Conservation (phyloP, 2,113 vertebrate genomes). For the Centropus unirufus region DNA sequence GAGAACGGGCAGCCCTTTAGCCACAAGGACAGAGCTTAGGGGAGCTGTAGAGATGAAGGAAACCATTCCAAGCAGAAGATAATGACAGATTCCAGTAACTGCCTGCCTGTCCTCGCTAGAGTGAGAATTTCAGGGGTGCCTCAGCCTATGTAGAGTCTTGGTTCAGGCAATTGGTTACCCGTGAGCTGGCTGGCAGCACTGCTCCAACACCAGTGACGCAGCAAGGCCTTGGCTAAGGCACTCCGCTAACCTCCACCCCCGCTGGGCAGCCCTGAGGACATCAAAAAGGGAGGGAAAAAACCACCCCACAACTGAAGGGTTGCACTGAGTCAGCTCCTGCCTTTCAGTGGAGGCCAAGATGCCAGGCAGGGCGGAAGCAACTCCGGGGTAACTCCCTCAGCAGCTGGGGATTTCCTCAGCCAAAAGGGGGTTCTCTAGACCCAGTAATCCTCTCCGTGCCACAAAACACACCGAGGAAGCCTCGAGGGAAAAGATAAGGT, state of each 20-base stretch:
- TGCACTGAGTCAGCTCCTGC: not conserved
- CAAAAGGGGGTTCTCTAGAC: not conserved
- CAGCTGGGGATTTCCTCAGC: conserved; percentile 24
- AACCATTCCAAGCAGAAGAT: not conserved
- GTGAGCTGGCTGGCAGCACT: not conserved
- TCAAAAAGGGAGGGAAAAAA: not conserved
- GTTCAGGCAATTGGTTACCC: not conserved
- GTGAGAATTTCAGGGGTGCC: not conserved
- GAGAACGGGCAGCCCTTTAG: not conserved
- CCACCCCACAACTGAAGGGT: not conserved
- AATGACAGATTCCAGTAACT: not conserved
- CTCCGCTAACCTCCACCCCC: not conserved
- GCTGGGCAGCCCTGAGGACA: not conserved
- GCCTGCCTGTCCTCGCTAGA: not conserved
- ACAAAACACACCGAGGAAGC: not conserved
- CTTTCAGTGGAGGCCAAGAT: not conserved
- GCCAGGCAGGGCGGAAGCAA: not conserved
- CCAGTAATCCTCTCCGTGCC: not conserved
- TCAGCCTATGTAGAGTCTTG: not conserved
- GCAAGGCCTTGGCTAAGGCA: not conserved
- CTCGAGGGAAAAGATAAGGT: not conserved
- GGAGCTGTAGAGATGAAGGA: not conserved
- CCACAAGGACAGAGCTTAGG: not conserved
- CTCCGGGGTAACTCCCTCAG: not conserved
- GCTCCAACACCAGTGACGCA: not conserved